Percentiles rank a stretch among this genome's conserved stretches.
Conservation (phyloP, 1,140 invertebrate species). For the Drosophila dunni region DNA sequence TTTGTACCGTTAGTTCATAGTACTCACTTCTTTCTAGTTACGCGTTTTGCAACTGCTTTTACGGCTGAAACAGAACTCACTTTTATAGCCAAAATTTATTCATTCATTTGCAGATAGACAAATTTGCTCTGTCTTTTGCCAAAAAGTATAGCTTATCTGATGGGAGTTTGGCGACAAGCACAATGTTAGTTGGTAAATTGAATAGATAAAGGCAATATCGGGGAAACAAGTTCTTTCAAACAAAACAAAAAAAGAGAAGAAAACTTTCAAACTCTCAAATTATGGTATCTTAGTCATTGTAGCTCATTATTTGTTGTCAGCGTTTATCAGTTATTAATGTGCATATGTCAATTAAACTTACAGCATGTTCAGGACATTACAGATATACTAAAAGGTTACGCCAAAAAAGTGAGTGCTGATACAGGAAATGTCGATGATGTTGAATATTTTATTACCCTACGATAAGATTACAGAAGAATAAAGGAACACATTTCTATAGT, state of each 20-base stretch:
- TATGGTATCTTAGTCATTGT: constrained; percentile 8
- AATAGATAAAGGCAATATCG: constrained; percentile 27
- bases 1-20: not conserved
- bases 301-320: not conserved
- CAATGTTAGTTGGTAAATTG: constrained; percentile 36
- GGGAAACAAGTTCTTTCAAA: not conserved
- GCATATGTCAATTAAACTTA: constrained; percentile 35
- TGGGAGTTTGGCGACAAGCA: constrained; percentile 20
- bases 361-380: constrained; percentile 19
- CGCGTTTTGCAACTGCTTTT: constrained; percentile 7
- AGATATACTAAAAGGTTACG: not conserved
- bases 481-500: no score
- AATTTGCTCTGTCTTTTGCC: constrained; percentile 16
- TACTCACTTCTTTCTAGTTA: constrained; percentile 31
- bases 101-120: constrained; percentile 46
- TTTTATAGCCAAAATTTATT: constrained; percentile 55
- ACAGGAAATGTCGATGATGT: not conserved
- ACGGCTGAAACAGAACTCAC: not conserved
- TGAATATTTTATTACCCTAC: not conserved
- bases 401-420: not conserved
- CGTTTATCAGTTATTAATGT: constrained; percentile 13
- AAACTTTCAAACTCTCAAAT: constrained; percentile 10
- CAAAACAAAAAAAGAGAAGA: constrained; percentile 17
- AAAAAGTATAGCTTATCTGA: constrained; percentile 52
- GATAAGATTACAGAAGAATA: no score